A percentile compares a stretch with the other conserved stretches of the same genome.
Evolutionary conservation across 92 coral and sea anemone species (phyloP).

Genomic region (Epizoanthus illoricatus): DNA sequence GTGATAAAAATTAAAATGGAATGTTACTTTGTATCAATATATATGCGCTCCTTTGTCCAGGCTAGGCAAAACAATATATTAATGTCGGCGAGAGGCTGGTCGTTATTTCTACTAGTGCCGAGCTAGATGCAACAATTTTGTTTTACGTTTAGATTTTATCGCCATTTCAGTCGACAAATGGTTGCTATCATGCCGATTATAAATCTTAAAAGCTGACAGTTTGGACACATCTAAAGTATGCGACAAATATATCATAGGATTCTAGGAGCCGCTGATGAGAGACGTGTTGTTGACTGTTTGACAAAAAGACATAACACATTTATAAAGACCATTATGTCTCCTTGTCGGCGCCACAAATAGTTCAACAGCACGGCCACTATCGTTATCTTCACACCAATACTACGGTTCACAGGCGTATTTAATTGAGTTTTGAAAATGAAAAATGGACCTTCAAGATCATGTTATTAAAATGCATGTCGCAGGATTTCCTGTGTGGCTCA

Average conservation of each 20-base stretch:
- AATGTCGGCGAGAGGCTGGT: no score
- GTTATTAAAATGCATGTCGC: neutral
- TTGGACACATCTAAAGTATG: slow-evolving; percentile 28
- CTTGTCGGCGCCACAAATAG: neutral
- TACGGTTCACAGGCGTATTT: slow-evolving; percentile 38
- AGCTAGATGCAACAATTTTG: neutral
- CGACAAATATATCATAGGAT: slow-evolving; percentile 20
- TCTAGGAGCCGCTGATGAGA: neutral
- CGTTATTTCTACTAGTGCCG: no score
- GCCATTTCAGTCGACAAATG: neutral
- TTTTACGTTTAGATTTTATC: slow-evolving; percentile 6
- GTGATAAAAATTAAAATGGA: no score
- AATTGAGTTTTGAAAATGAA: slow-evolving; percentile 30
- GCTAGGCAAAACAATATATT: no score
- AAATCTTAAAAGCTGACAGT: slow-evolving; percentile 22
- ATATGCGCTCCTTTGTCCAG: no score
- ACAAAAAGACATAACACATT: slow-evolving; percentile 25
- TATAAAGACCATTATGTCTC: neutral
- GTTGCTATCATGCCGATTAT: slow-evolving; percentile 18
- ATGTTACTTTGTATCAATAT: no score
- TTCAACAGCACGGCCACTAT: neutral
- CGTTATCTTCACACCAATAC: neutral
- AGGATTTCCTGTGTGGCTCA: slow-evolving; percentile 9
- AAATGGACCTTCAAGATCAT: slow-evolving; percentile 15
- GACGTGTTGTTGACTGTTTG: neutral